Base-by-base conservation (phyloP, 2,888 invertebrate species). In the Axea sp. region DNA sequence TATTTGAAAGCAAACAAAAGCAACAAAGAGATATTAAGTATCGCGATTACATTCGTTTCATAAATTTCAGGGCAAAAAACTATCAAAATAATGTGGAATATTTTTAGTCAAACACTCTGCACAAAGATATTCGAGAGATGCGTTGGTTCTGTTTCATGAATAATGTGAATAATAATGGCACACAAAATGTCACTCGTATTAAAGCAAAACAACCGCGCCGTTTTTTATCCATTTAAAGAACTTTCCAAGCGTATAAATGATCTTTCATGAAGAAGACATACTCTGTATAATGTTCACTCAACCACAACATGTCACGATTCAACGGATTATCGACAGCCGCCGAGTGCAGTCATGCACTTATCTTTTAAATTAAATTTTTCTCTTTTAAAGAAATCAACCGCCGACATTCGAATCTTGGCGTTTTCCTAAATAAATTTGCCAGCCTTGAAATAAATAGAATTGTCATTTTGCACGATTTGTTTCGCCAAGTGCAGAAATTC, bases 271-370 rank as follows among this genome's bases (percentile, higher is more conserved):
- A 62, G 71, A 71, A 57, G 71, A 71, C 41, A 45, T 62, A 55
- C 22, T 57, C 17, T 57, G 24, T 39, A 55, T 45, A 62, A 71
- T 55, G 17, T 55, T 45, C 69, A 41, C 15, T 62, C 62, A 69
- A 55, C 69, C 57, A 51, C 64, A 43, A 43, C 71, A 64, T 64
- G 64, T 72, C 72, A 57, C 57, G 71, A 72, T 72, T 49, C 64
- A 72, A 31, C 57, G 71, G 37, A 64, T 72, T 64, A 72, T 72
- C 71, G 71, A 55, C 64, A 72, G 57, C 17, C 28, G 39, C 2
- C 62, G 22, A 55, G 31, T 35, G 62, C 62, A 71, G 43, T 24
- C 57, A 37, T 64, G 71, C 35, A 64, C 64, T 71, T 49, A 71
- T 71, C 64, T 71, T 55, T 62, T 24, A 49, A 60, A 64, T 71